These are phyloP conservation scores for Gallinago paraguaiae DNA, from an alignment of 2,113 vertebrate species.

Conservation along the genomic window DNA sequence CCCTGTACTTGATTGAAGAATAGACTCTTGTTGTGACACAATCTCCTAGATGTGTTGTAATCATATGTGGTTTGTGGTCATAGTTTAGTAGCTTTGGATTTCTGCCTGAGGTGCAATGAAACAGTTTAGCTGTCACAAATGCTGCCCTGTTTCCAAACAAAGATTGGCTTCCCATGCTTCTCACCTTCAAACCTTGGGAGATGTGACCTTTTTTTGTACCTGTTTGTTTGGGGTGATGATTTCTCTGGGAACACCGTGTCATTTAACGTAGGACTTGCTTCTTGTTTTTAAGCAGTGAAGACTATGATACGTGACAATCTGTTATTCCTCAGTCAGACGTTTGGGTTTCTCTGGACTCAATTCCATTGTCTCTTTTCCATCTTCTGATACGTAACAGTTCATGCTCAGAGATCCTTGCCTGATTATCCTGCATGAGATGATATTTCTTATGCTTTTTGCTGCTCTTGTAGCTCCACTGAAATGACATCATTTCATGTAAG, in stretches of 20 bases:
- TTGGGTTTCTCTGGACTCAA: neutral
- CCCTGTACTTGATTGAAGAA: neutral
- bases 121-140: conserved; percentile 8
- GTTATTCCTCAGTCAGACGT: neutral
- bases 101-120: neutral
- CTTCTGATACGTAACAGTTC: neutral
- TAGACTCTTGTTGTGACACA: neutral
- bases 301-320: neutral
- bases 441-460: neutral
- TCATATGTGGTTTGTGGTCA: neutral
- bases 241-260: neutral
- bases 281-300: neutral
- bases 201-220: neutral
- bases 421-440: neutral
- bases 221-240: neutral
- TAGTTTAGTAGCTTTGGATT: conserved; percentile 33
- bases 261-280: neutral
- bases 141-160: neutral
- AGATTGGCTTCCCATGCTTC: neutral
- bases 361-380: neutral
- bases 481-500: neutral
- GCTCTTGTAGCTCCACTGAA: neutral
- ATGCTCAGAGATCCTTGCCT: neutral
- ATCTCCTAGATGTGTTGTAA: conserved; percentile 8
- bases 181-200: neutral